Evolutionary conservation across 2,797 vertebrate species (phyloP), one percentile per base, ranked within the genome.

Genomic region (Lepilemur ruficaudatus): DNA sequence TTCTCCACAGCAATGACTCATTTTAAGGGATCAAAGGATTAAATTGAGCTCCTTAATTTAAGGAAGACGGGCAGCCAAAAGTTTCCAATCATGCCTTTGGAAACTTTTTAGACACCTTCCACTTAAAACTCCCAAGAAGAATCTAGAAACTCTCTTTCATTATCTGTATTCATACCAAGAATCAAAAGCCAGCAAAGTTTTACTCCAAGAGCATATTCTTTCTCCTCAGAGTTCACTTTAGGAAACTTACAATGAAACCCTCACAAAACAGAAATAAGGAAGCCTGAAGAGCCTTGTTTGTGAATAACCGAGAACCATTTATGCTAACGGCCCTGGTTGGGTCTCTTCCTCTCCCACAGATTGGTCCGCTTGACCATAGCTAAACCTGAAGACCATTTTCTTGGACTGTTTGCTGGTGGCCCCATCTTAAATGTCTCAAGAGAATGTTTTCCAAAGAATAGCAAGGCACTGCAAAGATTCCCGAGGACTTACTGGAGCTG

Each of bases 101-200:
- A 57, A 84, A 67, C 55, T 61, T 63, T 81, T 75, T 43, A 91
- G 79, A 73, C 10, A 52, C 15, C 5, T 80, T 91, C 46, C 17
- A 84, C 30, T 91, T 70, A 65, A 79, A 63, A 25, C 3, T n/a
- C 17, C 67, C 17, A 30, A 41, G 73, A 91, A 78, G 55, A 86
- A 92, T 83, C 38, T n/a, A 70, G 50, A 89, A 89, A 25, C 18
- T 61, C 17, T 35, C 15, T 93, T 52, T 52, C 5, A 57, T 80
- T 83, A 70, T 82, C n/a, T 82, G 15, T 85, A 73, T 92, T 96
- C 11, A 61, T 59, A 81, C 28, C 9, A 80, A 93, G 83, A 78
- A 73, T 43, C 23, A 79, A 79, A 82, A 12, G 22, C 50, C 48
- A 23, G 17, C 48, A 57, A 18, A 38, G 25, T 61, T 83, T 87